Evolutionary conservation across 1,140 invertebrate species (phyloP), one percentile per base, ranked within the genome.

Genomic region (Trichomalopsis sarcophagae): DNA sequence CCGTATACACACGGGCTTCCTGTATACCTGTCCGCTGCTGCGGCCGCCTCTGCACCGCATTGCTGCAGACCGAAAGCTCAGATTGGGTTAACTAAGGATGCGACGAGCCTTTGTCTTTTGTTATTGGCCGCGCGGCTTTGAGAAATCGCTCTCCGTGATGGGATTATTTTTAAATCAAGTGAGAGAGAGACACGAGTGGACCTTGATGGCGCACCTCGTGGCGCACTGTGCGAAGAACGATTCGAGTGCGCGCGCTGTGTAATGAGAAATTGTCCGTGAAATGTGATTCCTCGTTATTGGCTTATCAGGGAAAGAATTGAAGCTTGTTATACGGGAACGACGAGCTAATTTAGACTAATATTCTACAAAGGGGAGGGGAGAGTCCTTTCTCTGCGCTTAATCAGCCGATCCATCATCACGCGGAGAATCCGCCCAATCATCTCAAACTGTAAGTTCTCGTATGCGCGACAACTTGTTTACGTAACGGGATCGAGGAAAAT

Each of bases 41-140:
- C 27, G 66, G 23, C n/a, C 7, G 0, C 7, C 66, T 47, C 62
- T 23, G 13, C 23, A 71, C 21, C 23, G 69, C 50, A 23, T 82
- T 44, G 40, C 9, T 77, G 23, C 33, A 77, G 77, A 79, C 47
- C 77, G 23, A 80, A 74, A 68, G 62, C 50, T 76, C 10, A 69
- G 84, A 81, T 81, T 85, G 77, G 74, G 27, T 77, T 85, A 85
- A 85, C 84, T 79, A 81, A 69, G 82, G 75, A 68, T 44, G 74
- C 82, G 36, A n/a, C 71, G 14, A n/a, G 27, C 50, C 74, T 83
- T 68, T 77, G 82, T 69, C 74, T 77, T 77, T 83, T 83, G 71
- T 82, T 36, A 36, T 36, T 82, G 17, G 17, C 55, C 13, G 21
- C 17, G 50, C 9, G 40, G 11, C 50, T 77, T 47, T 78, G 81